phyloP scores from a whole-genome alignment of 2,888 invertebrate species.

The Ferrisia virgata region DNA sequence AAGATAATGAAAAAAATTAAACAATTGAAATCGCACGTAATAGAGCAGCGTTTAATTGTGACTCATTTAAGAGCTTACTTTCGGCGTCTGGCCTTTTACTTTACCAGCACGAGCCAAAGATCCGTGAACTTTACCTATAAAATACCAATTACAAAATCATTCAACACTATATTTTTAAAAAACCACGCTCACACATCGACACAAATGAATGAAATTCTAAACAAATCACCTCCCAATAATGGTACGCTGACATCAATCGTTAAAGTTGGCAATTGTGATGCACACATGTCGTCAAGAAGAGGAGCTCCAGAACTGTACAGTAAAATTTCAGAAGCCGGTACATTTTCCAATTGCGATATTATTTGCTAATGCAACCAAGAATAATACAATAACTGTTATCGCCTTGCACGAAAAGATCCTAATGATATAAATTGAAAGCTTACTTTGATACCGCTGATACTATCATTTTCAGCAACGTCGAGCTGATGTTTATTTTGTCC shows the following conservation, averaged over 20 bases:
- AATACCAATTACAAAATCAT: not conserved
- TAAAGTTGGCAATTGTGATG: slow-evolving; percentile 66
- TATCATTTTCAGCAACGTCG: slow-evolving; percentile 69
- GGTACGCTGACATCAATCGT: slow-evolving; percentile 62
- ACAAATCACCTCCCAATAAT: slow-evolving; percentile 72
- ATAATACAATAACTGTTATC: not conserved
- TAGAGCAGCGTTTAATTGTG: not conserved
- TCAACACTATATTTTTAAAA: not conserved
- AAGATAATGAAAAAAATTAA: not conserved
- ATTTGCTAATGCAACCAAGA: slow-evolving; percentile 57
- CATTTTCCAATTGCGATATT: slow-evolving; percentile 61
- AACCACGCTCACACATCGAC: no score
- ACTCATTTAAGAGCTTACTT: slow-evolving; percentile 57
- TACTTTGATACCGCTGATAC: slow-evolving; percentile 75
- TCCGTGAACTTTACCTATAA: slow-evolving; percentile 91
- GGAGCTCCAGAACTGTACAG: slow-evolving; percentile 74
- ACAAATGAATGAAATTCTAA: not conserved
- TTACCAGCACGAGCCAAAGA: slow-evolving; percentile 99
- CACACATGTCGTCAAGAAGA: slow-evolving; percentile 65
- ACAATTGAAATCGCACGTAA: not conserved
- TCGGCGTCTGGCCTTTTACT: slow-evolving; percentile 99
- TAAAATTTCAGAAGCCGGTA: slow-evolving; percentile 62
- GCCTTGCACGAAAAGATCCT: slow-evolving; percentile 48
- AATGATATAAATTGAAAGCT: slow-evolving; percentile 46
- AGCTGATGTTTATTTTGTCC: slow-evolving; percentile 72